Base-by-base conservation (phyloP, 1,140 invertebrate genomes). In the Capitella teleta region DNA sequence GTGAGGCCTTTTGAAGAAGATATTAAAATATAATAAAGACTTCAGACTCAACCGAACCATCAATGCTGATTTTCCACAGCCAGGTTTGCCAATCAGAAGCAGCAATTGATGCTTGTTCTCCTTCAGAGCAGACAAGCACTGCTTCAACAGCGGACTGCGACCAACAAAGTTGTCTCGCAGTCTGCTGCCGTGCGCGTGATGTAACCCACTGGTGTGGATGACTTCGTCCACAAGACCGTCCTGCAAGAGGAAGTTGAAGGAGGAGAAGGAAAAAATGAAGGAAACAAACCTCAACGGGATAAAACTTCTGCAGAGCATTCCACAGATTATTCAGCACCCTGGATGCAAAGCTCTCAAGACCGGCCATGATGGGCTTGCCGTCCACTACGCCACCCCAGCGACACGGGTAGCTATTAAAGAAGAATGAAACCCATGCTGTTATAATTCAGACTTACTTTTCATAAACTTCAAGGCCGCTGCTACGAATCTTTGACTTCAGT, bases 51-150 rank as follows among this genome's bases (percentile, higher is more conserved):
- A 18, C 30, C 14, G 54, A 54, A 70, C 71, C 60, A 73, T 50
- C 3, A 73, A 45, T 38, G 71, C 58, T 8, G 73, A 64, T 52
- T 75, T 75, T 25, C 73, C 73, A 52, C 56, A 59, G 5, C 73
- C 73, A 5, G 64, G 40, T 58, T 68, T 66, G 28, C 73, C 73
- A 49, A 48, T 47, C 10, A 74, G 47, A 5, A 59, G 38, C 18
- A 73, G 42, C 18, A 70, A 53, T n/a, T 63, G 64, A 5, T 56
- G 54, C 8, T 40, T 30, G 19, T 28, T 42, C 41, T 59, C 44
- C 0, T 44, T 40, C 21, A 68, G 59, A 37, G 57, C 58, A 26
- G 55, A 60, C 26, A 69, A 34, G 28, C 57, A 62, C 46, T 66
- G 59, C 37, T 63, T 64, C 45, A 66, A 53, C 49, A 64, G 54